Percentiles rank a stretch among this genome's conserved stretches.
These are phyloP conservation scores for Leptodactylus fuscus DNA, from an alignment of 2,113 vertebrate genomes.

Conservation along the genomic window DNA sequence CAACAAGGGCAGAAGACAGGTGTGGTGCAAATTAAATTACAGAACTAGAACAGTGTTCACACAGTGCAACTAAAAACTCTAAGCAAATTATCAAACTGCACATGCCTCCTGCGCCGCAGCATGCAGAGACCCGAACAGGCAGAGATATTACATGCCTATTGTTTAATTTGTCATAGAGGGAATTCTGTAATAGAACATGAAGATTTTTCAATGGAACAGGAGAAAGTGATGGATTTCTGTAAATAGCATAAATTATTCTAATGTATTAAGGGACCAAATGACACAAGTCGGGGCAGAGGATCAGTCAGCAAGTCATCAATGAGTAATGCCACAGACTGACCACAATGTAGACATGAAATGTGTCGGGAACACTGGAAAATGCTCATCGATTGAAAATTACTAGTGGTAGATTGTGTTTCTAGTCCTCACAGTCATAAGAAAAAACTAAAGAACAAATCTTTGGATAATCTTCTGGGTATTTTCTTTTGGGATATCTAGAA, in stretches of 20 bases:
- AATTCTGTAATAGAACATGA: background rate
- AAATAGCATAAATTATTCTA: background rate
- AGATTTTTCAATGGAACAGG: background rate
- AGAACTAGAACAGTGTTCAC: too few species aligned
- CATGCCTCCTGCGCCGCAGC: too few species aligned
- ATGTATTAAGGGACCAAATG: background rate
- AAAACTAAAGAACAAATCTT: too few species aligned
- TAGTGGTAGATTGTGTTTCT: background rate
- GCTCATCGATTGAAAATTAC: background rate
- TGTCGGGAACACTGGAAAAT: constrained; percentile 16
- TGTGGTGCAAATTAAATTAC: too few species aligned
- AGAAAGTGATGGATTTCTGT: background rate
- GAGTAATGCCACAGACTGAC: constrained; percentile 23
- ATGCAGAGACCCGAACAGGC: too few species aligned
- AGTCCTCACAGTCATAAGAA: too few species aligned
- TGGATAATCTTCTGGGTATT: too few species aligned
- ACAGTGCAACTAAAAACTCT: too few species aligned
- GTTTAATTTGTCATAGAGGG: background rate
- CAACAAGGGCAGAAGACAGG: too few species aligned
- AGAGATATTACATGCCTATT: too few species aligned
- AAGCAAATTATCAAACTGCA: too few species aligned
- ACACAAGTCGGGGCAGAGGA: background rate
- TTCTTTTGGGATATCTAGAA: too few species aligned
- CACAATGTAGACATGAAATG: background rate
- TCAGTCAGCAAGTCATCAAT: background rate